A percentile compares a stretch with the other conserved stretches of the same genome.
Evolutionary conservation across 2,888 invertebrate species (phyloP).

Genomic region (Molanna angustata): DNA sequence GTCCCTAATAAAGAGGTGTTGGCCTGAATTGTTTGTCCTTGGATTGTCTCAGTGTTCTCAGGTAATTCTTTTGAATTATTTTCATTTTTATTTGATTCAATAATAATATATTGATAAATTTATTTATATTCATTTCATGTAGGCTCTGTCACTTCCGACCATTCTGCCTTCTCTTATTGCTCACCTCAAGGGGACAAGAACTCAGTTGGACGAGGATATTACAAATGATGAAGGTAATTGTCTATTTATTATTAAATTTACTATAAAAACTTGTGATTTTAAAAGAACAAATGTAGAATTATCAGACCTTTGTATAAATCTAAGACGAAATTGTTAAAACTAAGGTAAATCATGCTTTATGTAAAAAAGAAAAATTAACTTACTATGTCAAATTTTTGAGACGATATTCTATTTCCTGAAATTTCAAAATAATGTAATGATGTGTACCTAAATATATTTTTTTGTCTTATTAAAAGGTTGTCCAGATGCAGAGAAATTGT

Average conservation of each 20-base stretch:
- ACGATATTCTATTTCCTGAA: too few species aligned
- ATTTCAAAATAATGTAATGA: too few species aligned
- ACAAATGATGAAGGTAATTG: slow-evolving; percentile 12
- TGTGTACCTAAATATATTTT: too few species aligned
- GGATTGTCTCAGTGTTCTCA: slow-evolving; percentile 86
- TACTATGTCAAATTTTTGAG: too few species aligned
- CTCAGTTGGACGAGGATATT: slow-evolving; percentile 38
- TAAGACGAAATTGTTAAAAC: too few species aligned
- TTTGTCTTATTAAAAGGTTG: too few species aligned
- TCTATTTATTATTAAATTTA: too few species aligned
- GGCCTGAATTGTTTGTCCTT: slow-evolving; percentile 90
- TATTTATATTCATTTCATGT: slow-evolving; percentile 2
- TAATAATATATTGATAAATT: neutral
- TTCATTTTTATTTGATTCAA: neutral
- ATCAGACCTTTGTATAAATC: too few species aligned
- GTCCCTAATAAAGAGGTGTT: slow-evolving; percentile 78
- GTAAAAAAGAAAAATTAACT: too few species aligned
- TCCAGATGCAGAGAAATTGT: slow-evolving; percentile 58
- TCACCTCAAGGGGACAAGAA: slow-evolving; percentile 70
- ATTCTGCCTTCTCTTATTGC: slow-evolving; percentile 80
- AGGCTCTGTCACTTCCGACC: slow-evolving; percentile 69
- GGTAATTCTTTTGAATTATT: slow-evolving; percentile 18
- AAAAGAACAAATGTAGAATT: too few species aligned
- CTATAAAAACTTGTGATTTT: too few species aligned
- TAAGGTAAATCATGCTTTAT: too few species aligned